Base-by-base conservation (phyloP, 92 coral and sea anemone species). In the Phymanthus crucifer region DNA sequence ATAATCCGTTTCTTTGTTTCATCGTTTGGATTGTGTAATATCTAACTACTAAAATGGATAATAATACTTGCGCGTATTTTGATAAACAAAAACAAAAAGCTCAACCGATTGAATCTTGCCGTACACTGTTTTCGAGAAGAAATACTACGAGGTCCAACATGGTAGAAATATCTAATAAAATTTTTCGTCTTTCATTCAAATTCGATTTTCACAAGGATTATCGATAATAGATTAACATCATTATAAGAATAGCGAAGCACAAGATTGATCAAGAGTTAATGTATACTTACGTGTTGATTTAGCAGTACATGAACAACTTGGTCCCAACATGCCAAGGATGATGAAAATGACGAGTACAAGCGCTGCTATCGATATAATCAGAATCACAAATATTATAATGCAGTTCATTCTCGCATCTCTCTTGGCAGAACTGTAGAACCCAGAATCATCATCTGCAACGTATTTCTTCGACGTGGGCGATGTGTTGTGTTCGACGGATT, bases 251-350 rank as follows among this genome's bases (percentile, higher is more conserved):
- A 43, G 13, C 3, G 29, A 14, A 21, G 6, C 0, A 54, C 6
- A 54, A 54, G 0, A 50, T 4, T 21, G 26, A 54, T n/a, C 64
- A n/a, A 21, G 11, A n/a, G 27, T 24, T 21, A 21, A 4, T 54
- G 27, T 13, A 11, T 50, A 2, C 27, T 27, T 27, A 61, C 68
- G 34, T 61, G 32, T 61, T 12, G 33, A 27, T 4, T 61, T 61
- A 0, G 68, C 32, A 26, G 34, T 14, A 61, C 81, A 77, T 3
- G 72, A 37, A 64, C 81, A 77, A 6, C 32, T 64, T 61, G 89
- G 87, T n/a, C 87, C 91, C 45, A 92, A 23, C 72, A 83, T 84
- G 6, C 97, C 97, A 29, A 83, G 46, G 33, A 92, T 86, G 32
- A 92, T 86, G 47, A 92, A 47, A 1, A 89, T 66, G 17, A 92